Conservation (phyloP, 2,888 invertebrate genomes). For the Coenonympha arcania region DNA sequence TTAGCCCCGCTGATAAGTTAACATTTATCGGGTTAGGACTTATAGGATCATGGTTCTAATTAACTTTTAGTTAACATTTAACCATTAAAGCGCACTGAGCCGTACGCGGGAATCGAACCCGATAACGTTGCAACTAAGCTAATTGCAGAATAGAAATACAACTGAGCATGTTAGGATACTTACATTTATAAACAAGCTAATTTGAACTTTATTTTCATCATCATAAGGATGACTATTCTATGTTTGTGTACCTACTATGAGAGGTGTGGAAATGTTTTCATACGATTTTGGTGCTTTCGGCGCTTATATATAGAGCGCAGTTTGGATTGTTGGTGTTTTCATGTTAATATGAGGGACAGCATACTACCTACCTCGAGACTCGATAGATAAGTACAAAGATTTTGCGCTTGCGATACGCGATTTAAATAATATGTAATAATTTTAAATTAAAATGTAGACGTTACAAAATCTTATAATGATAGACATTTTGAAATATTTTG, state of each 20-base stretch:
- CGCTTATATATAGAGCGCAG: background rate
- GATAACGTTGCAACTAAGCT: background rate
- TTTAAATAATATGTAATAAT: too few species aligned
- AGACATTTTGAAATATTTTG: too few species aligned
- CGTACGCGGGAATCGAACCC: slow-evolving; percentile 1
- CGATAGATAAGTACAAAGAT: too few species aligned
- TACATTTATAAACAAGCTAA: rapidly evolving
- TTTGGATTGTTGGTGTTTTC: background rate
- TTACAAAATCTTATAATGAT: too few species aligned
- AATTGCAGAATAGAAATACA: background rate
- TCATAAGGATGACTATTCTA: background rate
- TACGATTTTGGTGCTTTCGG: background rate
- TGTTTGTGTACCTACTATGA: too few species aligned
- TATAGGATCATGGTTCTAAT: background rate
- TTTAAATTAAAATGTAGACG: too few species aligned
- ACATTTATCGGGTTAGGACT: background rate
- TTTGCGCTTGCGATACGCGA: too few species aligned
- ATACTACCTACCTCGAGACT: too few species aligned
- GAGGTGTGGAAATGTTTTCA: background rate
- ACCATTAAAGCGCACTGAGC: background rate
- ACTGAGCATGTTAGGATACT: background rate
- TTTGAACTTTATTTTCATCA: too few species aligned
- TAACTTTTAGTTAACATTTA: background rate
- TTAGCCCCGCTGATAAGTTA: too few species aligned
- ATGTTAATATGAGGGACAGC: too few species aligned